Base-by-base conservation (phyloP, 2,888 invertebrate genomes). In the Ophioninae sp. region DNA sequence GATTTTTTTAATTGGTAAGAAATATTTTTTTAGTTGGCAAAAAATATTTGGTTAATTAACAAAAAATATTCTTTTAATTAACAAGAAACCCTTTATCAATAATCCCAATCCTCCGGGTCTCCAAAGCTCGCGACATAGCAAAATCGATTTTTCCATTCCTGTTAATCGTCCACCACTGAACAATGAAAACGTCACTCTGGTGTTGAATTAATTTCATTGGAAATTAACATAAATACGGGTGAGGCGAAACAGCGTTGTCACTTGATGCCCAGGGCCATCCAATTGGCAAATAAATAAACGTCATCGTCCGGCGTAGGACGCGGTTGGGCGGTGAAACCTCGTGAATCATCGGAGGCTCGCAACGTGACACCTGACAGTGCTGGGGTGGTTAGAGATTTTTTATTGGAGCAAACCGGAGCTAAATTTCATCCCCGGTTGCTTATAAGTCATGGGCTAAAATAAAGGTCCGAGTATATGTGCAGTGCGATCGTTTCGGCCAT, bases 401-500 rank as follows among this genome's bases (percentile, higher is more conserved):
- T 22, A 59, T 51, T 51, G 13, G 20, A 6, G 39, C 61, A 9
- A 41, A 22, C 56, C 51, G 23, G 6, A 69, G n/a, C 51, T 37
- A 37, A 78, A 78, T 78, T 71, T 56, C 41, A 64, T 71, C 58
- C 23, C 23, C 56, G 39, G 56, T 5, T 17, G n/a, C 22, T 71
- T 64, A 64, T 73, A 41, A 80, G 39, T 64, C 61, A 83, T 68
- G 30, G 68, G 37, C 23, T 39, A 61, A 20, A 65, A 80, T 39
- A 79, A 83, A 84, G 78, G 68, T 68, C 73, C 77, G 61, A 39
- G 71, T 80, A 9, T n/a, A 71, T 78, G 73, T 61, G 74, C 44
- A 82, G 82, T 77, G 81, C 68, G 82, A 83, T 79, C 76, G 39
- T 6, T n/a, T 63, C 71, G 74, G 67, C 59, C 72, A 63, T 73